phyloP scores from a whole-genome alignment of 2,888 invertebrate species.

The Tethea ocularis region DNA sequence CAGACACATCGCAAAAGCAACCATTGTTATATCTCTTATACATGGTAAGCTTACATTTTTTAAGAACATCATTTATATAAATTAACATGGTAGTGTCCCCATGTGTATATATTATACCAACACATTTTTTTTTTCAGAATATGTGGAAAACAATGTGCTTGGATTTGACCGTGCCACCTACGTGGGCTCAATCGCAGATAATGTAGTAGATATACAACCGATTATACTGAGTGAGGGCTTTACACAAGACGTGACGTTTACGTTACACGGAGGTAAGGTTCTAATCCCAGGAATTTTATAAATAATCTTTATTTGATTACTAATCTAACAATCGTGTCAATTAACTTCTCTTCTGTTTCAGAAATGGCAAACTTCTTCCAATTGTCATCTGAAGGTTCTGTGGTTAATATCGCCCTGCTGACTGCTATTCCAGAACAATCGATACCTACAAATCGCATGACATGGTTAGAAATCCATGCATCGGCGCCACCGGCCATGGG shows the following conservation, averaged over 20 bases:
- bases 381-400: constrained; percentile 11
- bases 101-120: constrained; percentile 34
- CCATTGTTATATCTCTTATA: constrained; percentile 3
- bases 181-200: constrained; percentile 22
- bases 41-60: not conserved
- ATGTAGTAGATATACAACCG: constrained; percentile 15
- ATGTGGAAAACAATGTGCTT: constrained; percentile 17
- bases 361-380: constrained; percentile 23
- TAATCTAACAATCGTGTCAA: not conserved
- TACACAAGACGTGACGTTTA: constrained; percentile 28
- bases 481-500: constrained; percentile 28
- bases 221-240: constrained; percentile 23
- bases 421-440: constrained; percentile 35
- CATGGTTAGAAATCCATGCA: constrained; percentile 40
- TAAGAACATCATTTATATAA: no score
- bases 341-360: constrained; percentile 14
- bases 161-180: constrained; percentile 31
- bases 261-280: constrained; percentile 34
- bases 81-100: no score
- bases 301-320: not conserved
- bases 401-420: constrained; percentile 19
- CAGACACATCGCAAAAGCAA: not conserved
- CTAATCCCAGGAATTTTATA: not conserved
- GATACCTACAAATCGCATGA: constrained; percentile 34
- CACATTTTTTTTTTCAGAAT: constrained; percentile 23